Conservation (phyloP, 1,140 invertebrate species). For the Ladona fulva region DNA sequence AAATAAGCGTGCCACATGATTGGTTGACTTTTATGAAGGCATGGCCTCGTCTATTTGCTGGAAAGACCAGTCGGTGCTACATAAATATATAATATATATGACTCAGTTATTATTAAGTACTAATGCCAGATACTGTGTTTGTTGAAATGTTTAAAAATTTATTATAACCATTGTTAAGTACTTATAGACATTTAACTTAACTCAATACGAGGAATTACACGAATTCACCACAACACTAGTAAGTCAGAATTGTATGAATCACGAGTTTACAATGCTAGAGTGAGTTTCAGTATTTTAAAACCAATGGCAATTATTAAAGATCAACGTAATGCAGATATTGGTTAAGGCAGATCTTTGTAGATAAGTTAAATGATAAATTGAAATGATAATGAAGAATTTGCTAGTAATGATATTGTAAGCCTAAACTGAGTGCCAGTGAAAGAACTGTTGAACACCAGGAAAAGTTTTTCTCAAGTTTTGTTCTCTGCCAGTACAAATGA, state of each 20-base stretch:
- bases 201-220: background rate
- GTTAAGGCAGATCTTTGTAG: background rate
- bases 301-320: background rate
- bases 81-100: background rate
- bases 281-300: conserved; percentile 2
- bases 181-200: background rate
- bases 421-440: background rate
- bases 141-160: background rate
- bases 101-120: conserved; percentile 10
- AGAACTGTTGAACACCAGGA: background rate
- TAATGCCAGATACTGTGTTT: background rate
- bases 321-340: background rate
- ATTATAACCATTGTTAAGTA: conserved; percentile 10
- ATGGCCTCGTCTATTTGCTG: background rate
- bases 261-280: background rate
- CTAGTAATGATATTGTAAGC: background rate
- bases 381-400: background rate
- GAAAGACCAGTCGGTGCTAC: conserved; percentile 6
- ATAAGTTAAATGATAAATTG: background rate
- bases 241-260: conserved; percentile 3
- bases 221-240: background rate
- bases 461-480: conserved; percentile 8
- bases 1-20: conserved; percentile 5
- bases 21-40: background rate
- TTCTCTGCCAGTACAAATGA: conserved; percentile 5